Evolutionary conservation across 2,797 vertebrate species (phyloP).

Genomic region (Pangasius macronema): DNA sequence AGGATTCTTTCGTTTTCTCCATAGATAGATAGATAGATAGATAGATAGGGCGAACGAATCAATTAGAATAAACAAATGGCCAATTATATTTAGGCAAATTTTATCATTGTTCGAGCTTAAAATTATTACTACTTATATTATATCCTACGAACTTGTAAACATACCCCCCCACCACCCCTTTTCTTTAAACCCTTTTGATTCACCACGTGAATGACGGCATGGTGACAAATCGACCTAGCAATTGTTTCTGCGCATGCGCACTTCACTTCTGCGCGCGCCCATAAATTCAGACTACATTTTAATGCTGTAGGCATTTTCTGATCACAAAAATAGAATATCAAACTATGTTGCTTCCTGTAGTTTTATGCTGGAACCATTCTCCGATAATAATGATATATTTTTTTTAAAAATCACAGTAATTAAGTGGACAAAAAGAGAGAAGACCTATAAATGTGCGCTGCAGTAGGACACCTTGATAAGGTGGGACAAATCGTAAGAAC

Average conservation of each 20-base stretch:
- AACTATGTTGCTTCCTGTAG: not conserved
- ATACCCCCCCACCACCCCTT: not conserved
- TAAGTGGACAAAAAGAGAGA: not conserved
- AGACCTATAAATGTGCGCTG: not conserved
- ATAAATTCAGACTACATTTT: not conserved
- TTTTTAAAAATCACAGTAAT: not conserved
- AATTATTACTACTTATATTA: not conserved
- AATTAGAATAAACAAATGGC: not conserved
- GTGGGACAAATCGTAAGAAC: not conserved
- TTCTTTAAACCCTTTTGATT: not conserved
- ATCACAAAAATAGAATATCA: not conserved
- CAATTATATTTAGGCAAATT: not conserved
- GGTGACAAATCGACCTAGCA: not conserved
- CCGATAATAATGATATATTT: no score
- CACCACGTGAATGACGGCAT: not conserved
- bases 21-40: slow-evolving; percentile 8
- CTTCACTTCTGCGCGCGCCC: not conserved
- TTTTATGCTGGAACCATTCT: not conserved
- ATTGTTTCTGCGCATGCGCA: not conserved
- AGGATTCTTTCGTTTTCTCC: not conserved
- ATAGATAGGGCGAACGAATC: not conserved
- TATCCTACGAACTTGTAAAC: no score
- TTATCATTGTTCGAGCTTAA: not conserved
- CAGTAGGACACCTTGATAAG: not conserved
- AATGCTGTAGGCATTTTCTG: not conserved